phyloP scores from a whole-genome alignment of 1,140 invertebrate genomes.

The Sinella curviseta region DNA sequence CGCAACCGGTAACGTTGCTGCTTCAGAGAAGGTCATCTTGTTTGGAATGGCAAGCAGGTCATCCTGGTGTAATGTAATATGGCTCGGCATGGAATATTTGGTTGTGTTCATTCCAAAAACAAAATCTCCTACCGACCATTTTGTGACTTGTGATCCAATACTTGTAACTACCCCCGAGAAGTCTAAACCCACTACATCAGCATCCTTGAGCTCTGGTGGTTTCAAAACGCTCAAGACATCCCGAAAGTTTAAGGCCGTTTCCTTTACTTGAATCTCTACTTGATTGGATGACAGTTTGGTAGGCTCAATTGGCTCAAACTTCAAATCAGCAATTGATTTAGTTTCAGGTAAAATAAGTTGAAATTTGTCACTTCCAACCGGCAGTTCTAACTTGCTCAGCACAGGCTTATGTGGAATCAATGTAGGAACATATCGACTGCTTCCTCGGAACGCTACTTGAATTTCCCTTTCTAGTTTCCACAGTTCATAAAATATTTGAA shows the following conservation, averaged over 20 bases:
- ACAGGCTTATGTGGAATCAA: not conserved
- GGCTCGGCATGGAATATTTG: not conserved
- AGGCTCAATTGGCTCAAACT: not conserved
- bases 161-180: not conserved
- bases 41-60: not conserved
- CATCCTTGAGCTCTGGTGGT: not conserved
- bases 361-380: not conserved
- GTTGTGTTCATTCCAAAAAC: conserved; percentile 1
- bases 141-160: not conserved
- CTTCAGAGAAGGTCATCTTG: not conserved
- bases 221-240: conserved; percentile 1
- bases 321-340: not conserved
- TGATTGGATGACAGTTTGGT: not conserved
- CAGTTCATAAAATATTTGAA: not conserved
- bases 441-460: not conserved
- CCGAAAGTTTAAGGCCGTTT: not conserved
- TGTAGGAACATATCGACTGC: not conserved
- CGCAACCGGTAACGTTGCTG: not conserved
- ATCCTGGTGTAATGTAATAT: not conserved
- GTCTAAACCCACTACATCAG: not conserved
- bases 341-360: not conserved
- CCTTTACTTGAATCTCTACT: conserved; percentile 1
- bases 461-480: not conserved
- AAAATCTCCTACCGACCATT: not conserved
- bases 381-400: no score